A percentile compares a stretch with the other conserved stretches of the same genome.
Evolutionary conservation across 2,888 invertebrate genomes (phyloP).

Genomic region (Diarsia dahlii): DNA sequence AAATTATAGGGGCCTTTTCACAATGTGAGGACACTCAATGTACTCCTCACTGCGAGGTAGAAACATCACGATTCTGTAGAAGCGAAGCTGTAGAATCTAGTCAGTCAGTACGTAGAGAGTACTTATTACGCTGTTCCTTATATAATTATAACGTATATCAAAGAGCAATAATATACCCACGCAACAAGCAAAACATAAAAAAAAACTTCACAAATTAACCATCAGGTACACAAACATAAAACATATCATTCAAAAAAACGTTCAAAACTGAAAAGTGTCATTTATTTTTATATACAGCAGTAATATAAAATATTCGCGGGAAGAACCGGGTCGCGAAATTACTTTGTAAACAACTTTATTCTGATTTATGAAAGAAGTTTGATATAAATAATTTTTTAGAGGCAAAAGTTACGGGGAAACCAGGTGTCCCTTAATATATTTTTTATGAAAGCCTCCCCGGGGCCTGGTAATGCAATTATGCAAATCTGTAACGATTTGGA

Average conservation of each 20-base stretch:
- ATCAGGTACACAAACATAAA: constrained; percentile 40
- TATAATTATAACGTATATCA: too few species aligned
- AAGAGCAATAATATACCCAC: background rate
- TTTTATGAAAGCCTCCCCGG: constrained; percentile 81
- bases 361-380: constrained; percentile 90
- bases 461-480: constrained; percentile 86
- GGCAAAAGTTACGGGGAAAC: constrained; percentile 83
- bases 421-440: constrained; percentile 89
- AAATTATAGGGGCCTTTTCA: background rate
- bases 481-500: constrained; percentile 79
- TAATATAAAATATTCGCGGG: constrained; percentile 68
- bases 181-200: background rate
- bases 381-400: constrained; percentile 88
- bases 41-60: too few species aligned
- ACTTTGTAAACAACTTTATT: constrained; percentile 89
- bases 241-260: constrained; percentile 58
- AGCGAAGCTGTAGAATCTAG: too few species aligned
- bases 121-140: too few species aligned
- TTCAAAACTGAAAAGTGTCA: constrained; percentile 68
- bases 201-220: constrained; percentile 45
- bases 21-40: background rate
- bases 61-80: too few species aligned
- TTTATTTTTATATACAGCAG: constrained; percentile 72
- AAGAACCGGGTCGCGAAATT: constrained; percentile 81
- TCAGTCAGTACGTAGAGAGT: background rate